Evolutionary conservation across 2,888 invertebrate genomes (phyloP).

Genomic region (Unio delphinus): DNA sequence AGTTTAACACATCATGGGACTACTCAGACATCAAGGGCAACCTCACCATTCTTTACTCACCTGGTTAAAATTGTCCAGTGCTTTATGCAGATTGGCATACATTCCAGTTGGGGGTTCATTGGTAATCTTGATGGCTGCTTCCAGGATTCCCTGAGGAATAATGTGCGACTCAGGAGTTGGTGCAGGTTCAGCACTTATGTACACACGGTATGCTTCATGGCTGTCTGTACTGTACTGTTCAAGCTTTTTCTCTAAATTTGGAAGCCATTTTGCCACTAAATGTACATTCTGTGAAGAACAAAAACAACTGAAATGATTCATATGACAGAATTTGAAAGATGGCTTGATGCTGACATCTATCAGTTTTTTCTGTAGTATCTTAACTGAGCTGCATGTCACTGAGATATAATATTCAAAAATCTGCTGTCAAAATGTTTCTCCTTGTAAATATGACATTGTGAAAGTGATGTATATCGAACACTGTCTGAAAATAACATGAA

Average conservation of each 20-base stretch:
- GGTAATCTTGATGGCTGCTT: slow-evolving; percentile 96
- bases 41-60: slow-evolving; percentile 29
- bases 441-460: too few relatives aligned
- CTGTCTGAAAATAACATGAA: too few relatives aligned
- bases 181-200: slow-evolving; percentile 95
- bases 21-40: too few relatives aligned
- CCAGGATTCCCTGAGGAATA: slow-evolving; percentile 95
- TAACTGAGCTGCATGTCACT: too few relatives aligned
- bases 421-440: too few relatives aligned
- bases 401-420: too few relatives aligned
- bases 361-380: too few relatives aligned
- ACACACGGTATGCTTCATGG: slow-evolving; percentile 86
- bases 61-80: slow-evolving; percentile 93
- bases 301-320: too few relatives aligned
- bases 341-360: too few relatives aligned
- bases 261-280: slow-evolving; percentile 94
- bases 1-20: too few relatives aligned
- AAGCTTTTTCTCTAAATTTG: slow-evolving; percentile 90
- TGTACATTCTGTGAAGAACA: slow-evolving; percentile 85
- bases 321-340: too few relatives aligned
- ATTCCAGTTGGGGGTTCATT: slow-evolving; percentile 98
- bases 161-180: slow-evolving; percentile 89
- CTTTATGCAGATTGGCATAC: slow-evolving; percentile 96
- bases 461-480: too few relatives aligned
- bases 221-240: slow-evolving; percentile 87